Conservation (phyloP, 2,888 invertebrate species). For the Acleris holmiana region DNA sequence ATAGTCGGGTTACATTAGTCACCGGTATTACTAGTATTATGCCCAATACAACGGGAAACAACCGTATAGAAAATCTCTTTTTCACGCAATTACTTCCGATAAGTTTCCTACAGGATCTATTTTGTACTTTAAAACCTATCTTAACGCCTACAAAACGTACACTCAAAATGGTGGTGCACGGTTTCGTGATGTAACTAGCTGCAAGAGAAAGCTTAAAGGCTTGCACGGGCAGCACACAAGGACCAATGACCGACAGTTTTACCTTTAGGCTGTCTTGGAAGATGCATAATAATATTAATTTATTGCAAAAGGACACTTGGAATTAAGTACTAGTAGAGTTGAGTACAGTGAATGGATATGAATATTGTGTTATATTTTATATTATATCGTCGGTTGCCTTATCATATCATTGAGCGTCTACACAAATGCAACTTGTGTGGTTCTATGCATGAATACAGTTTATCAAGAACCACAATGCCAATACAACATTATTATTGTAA, state of each 20-base stretch:
- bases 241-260: conserved; percentile 20
- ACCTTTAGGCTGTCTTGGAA: conserved; percentile 17
- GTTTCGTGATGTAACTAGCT: conserved; percentile 22
- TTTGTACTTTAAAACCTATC: too few species aligned
- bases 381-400: not conserved
- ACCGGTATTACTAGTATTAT: not conserved
- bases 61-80: too few species aligned
- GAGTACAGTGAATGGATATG: not conserved
- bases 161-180: conserved; percentile 8
- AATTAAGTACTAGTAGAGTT: conserved; percentile 2
- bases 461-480: too few species aligned
- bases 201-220: conserved; percentile 32
- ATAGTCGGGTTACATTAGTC: conserved; percentile 7
- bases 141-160: not conserved
- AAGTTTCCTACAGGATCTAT: too few species aligned
- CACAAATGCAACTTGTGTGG: too few species aligned
- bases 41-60: too few species aligned
- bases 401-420: not conserved
- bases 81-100: too few species aligned
- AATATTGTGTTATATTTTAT: not conserved
- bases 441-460: too few species aligned
- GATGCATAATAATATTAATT: not conserved
- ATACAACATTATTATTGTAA: too few species aligned
- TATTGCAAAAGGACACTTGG: not conserved
- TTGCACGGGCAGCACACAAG: conserved; percentile 19